phyloP scores from a whole-genome alignment of 2,113 vertebrate genomes.

The Carassius carassius region DNA sequence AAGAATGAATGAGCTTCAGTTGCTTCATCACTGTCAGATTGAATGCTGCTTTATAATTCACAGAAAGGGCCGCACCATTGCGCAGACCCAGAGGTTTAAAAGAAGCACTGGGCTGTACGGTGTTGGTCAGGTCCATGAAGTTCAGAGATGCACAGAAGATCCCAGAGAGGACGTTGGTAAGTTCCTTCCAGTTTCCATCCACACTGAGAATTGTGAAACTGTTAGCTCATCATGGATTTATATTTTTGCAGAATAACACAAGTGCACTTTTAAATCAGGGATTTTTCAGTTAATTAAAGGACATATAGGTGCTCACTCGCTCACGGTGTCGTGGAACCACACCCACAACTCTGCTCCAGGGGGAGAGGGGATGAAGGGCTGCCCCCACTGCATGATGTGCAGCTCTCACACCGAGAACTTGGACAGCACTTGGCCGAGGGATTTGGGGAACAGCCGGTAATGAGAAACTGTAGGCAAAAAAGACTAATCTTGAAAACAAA shows the following conservation, averaged over 20 bases:
- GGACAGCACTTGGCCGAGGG: conserved; percentile 89
- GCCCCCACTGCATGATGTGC: conserved; percentile 90
- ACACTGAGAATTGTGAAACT: conserved; percentile 76
- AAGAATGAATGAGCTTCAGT: not conserved
- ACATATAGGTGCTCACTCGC: conserved; percentile 80
- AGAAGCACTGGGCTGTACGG: conserved; percentile 90
- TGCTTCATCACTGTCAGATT: not conserved
- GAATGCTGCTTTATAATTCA: not conserved
- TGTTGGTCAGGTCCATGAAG: conserved; percentile 98
- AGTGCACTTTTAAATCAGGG: not conserved
- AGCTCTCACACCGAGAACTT: conserved; percentile 91
- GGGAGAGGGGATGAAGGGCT: conserved; percentile 87
- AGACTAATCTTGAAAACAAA: not conserved
- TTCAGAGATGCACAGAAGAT: conserved; percentile 98
- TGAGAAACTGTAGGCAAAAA: conserved; percentile 81
- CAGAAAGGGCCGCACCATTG: conserved; percentile 80
- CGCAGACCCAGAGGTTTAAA: conserved; percentile 93
- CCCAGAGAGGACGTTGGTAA: conserved; percentile 93
- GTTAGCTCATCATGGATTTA: no score
- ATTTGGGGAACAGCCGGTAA: conserved; percentile 95
- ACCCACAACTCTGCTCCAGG: conserved; percentile 86
- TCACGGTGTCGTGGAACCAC: conserved; percentile 92
- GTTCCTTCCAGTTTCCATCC: conserved; percentile 91
- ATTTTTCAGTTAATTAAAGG: not conserved
- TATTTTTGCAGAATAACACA: not conserved